phyloP scores from a whole-genome alignment of 2,797 vertebrate species.

The Lagorchestes hirsutus region DNA sequence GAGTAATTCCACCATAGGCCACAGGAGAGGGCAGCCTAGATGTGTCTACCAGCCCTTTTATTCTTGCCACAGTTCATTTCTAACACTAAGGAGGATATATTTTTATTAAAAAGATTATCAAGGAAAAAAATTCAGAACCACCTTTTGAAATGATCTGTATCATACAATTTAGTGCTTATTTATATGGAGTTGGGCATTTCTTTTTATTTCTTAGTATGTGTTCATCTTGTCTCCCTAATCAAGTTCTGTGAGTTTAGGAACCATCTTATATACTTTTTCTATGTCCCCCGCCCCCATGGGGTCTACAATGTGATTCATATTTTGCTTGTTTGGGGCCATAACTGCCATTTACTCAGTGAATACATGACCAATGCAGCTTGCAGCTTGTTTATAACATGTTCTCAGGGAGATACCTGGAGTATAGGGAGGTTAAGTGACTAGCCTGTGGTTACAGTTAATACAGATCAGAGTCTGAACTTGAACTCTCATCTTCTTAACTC shows the following conservation, averaged over 20 bases:
- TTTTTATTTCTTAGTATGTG: not conserved
- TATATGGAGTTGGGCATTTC: not conserved
- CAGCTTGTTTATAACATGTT: not conserved
- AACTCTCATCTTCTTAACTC: not conserved
- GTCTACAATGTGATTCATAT: not conserved
- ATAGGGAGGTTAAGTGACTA: not conserved
- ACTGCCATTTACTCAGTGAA: not conserved
- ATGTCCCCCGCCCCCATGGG: not conserved
- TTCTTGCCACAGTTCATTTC: constrained; percentile 47
- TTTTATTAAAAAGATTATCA: constrained; percentile 36
- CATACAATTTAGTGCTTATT: constrained; percentile 2
- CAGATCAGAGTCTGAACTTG: not conserved
- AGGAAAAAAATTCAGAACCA: constrained; percentile 41
- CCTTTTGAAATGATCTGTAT: constrained; percentile 57
- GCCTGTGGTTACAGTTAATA: not conserved
- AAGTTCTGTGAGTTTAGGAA: not conserved
- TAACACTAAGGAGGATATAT: constrained; percentile 31
- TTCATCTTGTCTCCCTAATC: not conserved
- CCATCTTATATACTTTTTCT: not conserved
- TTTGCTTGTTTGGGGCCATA: not conserved
- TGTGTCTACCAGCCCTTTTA: constrained; percentile 37
- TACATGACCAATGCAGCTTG: not conserved
- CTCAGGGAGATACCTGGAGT: not conserved
- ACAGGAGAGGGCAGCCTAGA: constrained; percentile 60
- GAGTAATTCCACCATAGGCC: constrained; percentile 71